Evolutionary conservation across 2,888 invertebrate genomes (phyloP), one percentile per base, ranked within the genome.

Genomic region (Synanthedon andrenaeformis): DNA sequence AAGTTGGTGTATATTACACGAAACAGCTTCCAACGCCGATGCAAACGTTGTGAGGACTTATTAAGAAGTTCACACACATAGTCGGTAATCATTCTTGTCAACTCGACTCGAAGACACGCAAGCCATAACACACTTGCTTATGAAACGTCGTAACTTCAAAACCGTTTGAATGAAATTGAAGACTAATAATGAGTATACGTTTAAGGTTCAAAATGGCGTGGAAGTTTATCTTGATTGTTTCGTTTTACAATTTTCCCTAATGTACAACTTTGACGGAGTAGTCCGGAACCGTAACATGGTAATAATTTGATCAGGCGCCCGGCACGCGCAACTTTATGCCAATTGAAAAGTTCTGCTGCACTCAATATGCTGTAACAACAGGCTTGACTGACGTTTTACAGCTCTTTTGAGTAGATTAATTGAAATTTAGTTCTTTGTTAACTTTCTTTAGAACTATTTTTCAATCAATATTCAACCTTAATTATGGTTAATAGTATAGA

Each of bases 281-380:
- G 74, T 67, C 72, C 54, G 70, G 63, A 69, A 67, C 80, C 78
- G 76, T 81, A 80, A 81, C 80, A 79, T 74, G 76, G 79, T 76
- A 81, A 84, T 86, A 85, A 86, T 85, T 86, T 82, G 83, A 86
- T 85, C 82, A 85, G 72, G 73, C 74, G 73, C 78, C 73, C 71
- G 67, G 69, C 64, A 72, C 67, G 72, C 63, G 70, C 65, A 80
- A 81, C 76, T 83, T 78, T 75, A 73, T 77, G 74, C 75, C 80
- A 82, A 84, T 80, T 74, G 74, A 72, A 76, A 82, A 84, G 77
- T 84, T 85, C 70, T 62, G 64, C 75, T 75, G 75, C 77, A 77
- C 71, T 70, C 63, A 70, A 76, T 77, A 74, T 75, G 69, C 67
- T 69, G 64, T 66, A 66, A 67, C 63, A 65, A 67, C 66, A 56